A percentile compares a stretch with the other conserved stretches of the same genome.
Conservation (phyloP, 2,113 vertebrate genomes). For the Rhabdomys dilectus region DNA sequence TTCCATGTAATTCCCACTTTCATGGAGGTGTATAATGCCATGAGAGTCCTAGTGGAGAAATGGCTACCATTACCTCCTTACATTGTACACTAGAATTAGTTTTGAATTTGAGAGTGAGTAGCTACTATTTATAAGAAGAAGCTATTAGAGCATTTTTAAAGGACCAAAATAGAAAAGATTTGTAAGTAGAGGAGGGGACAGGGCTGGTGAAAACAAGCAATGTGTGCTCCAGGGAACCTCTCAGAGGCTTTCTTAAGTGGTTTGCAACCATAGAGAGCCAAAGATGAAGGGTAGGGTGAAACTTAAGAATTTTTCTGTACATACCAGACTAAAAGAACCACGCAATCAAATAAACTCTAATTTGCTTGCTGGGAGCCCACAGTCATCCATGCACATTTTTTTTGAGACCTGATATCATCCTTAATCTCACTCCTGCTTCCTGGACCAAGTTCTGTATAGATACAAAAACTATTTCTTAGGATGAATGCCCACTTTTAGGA, state of each 20-base stretch:
- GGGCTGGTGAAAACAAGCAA: slow-evolving; percentile 54
- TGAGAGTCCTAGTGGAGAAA: slow-evolving; percentile 61
- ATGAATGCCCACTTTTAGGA: accelerated
- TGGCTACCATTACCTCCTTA: slow-evolving; percentile 60
- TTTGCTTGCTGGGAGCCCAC: slow-evolving; percentile 30
- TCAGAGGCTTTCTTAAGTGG: slow-evolving; percentile 65
- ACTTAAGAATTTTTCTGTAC: slow-evolving; percentile 57
- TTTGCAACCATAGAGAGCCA: slow-evolving; percentile 20
- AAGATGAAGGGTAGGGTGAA: slow-evolving; percentile 31
- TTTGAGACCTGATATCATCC: not conserved
- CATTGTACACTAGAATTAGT: slow-evolving; percentile 53
- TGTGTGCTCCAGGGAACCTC: slow-evolving; percentile 49
- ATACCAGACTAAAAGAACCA: slow-evolving; percentile 56
- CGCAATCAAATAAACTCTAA: slow-evolving; percentile 39
- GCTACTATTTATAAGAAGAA: slow-evolving; percentile 72
- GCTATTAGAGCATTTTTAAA: slow-evolving; percentile 64
- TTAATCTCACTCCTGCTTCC: not conserved
- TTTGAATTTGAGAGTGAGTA: slow-evolving; percentile 71
- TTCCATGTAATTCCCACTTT: slow-evolving; percentile 49
- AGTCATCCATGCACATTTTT: not conserved
- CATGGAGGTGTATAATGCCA: slow-evolving; percentile 69
- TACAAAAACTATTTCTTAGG: not conserved
- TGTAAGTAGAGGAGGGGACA: slow-evolving; percentile 39
- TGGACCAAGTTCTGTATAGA: not conserved
- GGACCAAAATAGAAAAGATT: slow-evolving; percentile 70